These are phyloP conservation scores for Aldrovandia affinis DNA, from an alignment of 2,797 vertebrate species.

Conservation along the genomic window DNA sequence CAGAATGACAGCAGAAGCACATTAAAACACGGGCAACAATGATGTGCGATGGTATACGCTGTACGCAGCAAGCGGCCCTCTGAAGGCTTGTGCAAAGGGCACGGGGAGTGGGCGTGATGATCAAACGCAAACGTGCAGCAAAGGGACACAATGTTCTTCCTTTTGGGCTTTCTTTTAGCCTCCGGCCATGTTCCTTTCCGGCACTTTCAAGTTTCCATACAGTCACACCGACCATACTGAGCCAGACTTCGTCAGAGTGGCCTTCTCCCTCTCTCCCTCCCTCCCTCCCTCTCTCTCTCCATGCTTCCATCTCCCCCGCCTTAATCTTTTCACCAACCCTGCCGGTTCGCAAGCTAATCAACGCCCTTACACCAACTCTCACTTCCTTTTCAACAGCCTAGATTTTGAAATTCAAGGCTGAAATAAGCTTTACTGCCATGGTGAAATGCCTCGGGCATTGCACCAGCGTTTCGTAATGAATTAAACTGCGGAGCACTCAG, in stretches of 20 bases:
- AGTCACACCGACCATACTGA: slow-evolving; percentile 43
- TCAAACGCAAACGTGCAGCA: not conserved
- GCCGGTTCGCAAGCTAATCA: slow-evolving; percentile 39
- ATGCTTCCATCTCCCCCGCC: not conserved
- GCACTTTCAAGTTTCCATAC: slow-evolving; percentile 41
- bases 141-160: not conserved
- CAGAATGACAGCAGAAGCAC: not conserved
- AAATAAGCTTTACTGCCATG: slow-evolving; percentile 18
- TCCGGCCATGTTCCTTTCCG: not conserved
- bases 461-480: slow-evolving; percentile 42
- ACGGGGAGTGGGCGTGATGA: not conserved
- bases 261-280: slow-evolving; percentile 46
- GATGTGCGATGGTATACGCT: not conserved
- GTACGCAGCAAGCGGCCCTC: not conserved
- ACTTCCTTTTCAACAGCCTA: not conserved
- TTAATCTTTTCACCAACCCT: slow-evolving; percentile 31
- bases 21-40: not conserved
- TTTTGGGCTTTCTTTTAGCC: not conserved
- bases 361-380: slow-evolving; percentile 14
- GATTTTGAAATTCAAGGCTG: not conserved
- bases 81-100: not conserved
- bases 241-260: slow-evolving; percentile 43
- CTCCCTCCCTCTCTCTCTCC: slow-evolving; percentile 33
- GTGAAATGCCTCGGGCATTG: slow-evolving; percentile 21
- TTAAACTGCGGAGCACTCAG: not conserved